Base-by-base conservation (phyloP, 2,113 vertebrate species). In the Stictonetta naevosa region DNA sequence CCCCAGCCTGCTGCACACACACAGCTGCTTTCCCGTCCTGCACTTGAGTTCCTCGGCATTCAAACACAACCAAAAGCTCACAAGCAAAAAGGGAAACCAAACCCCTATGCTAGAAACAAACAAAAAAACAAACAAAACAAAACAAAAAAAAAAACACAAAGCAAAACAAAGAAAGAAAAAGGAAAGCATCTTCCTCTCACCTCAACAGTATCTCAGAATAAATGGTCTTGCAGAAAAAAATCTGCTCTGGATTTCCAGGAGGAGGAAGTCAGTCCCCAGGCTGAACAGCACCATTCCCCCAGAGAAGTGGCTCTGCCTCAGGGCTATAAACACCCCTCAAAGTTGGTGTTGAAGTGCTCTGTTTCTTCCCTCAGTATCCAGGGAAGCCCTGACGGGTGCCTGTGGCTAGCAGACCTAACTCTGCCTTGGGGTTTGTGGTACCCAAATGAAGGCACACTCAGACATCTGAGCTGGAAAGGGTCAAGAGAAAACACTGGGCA, bases 21-120 rank as follows among this genome's bases (percentile, higher is more conserved):
- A 29, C 68, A 85, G 75, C 79, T 88, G 34, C 92, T 64, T 73
- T 77, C 55, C 63, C 72, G 10, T 82, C 94, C 92, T 91, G 52
- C 83, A 44, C 42, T 66, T 68, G 78, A 52, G 91, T 86, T 89
- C 75, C 92, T 75, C 31, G 56, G 48, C 60, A 81, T 59, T 93
- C 92, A 88, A 86, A 77, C 86, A 83, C 84, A 95, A 91, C 68
- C 31, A 90, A 77, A 71, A 83, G 68, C 64, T 90, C 88, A 78
- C 59, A 92, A 88, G 93, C 83, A 88, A 91, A 95, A 86, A 86
- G 67, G 42, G 66, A 90, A 79, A 88, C 92, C 90, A 93, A 69
- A 62, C 83, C 68, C 87, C 79, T 71, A 59, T 52, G 50, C 50
- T 52, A 52, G 23, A 52, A 52, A 52, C 22, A 52, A 52, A 52